Conservation (phyloP, 2,888 invertebrate genomes). For the Caenorhabditis sp. region DNA sequence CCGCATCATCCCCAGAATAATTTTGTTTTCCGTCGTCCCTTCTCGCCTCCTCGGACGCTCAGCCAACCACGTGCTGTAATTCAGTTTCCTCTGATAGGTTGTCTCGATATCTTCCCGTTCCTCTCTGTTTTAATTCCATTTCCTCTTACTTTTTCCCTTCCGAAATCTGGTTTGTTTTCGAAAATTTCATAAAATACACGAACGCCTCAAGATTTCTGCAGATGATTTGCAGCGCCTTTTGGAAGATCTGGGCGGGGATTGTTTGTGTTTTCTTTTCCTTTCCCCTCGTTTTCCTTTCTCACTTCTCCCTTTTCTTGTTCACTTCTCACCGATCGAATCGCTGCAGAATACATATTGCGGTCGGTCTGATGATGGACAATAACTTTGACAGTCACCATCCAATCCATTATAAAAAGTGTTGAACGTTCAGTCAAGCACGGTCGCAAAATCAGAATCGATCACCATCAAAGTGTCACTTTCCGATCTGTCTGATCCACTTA, state of each 20-base stretch:
- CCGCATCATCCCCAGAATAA: not conserved
- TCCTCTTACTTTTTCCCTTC: not conserved
- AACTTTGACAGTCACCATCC: not conserved
- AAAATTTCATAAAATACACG: not conserved
- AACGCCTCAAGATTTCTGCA: slow-evolving; percentile 24
- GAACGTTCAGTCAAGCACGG: not conserved
- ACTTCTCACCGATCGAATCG: not conserved
- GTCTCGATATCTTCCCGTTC: too few species aligned
- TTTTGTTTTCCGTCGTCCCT: not conserved
- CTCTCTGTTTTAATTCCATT: not conserved
- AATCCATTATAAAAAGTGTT: not conserved
- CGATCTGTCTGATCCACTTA: not conserved
- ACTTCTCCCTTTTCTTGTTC: slow-evolving; percentile 1
- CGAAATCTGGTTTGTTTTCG: slow-evolving; percentile 9
- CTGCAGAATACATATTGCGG: not conserved
- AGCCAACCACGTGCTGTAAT: not conserved
- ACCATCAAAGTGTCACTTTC: not conserved
- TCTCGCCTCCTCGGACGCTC: not conserved
- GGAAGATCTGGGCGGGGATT: slow-evolving; percentile 29
- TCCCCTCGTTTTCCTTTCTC: not conserved
- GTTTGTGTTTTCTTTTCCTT: slow-evolving; percentile 28
- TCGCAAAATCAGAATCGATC: not conserved
- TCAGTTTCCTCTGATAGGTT: too few species aligned
- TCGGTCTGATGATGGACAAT: not conserved
- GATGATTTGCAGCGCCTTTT: slow-evolving; percentile 5